Percentiles rank a stretch among this genome's conserved stretches.
Conservation (phyloP, 2,888 invertebrate genomes). For the Ormyrus rosae region DNA sequence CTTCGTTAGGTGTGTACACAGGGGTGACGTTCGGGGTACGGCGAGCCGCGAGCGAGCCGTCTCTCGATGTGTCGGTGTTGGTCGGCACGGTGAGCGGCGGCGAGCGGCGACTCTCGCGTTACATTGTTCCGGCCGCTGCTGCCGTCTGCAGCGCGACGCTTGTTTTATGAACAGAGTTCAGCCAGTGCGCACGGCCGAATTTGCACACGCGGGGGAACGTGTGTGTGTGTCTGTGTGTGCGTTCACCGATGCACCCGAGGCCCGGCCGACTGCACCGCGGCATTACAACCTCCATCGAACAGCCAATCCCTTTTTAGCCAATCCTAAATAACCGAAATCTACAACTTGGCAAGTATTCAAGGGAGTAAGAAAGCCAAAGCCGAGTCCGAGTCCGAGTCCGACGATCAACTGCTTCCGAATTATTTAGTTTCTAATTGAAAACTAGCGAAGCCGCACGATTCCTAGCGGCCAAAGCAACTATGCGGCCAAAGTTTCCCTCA, state of each 20-base stretch:
- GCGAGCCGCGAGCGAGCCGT: background rate
- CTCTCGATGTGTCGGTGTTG: too few species aligned
- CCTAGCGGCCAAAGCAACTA: slow-evolving; percentile 4
- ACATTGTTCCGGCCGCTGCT: background rate
- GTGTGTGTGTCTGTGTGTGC: too few species aligned
- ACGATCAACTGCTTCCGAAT: too few species aligned
- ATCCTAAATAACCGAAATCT: too few species aligned
- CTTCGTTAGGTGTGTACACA: background rate
- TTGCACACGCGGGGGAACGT: background rate
- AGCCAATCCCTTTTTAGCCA: too few species aligned
- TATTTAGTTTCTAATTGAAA: too few species aligned
- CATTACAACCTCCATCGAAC: background rate
- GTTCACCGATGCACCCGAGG: too few species aligned
- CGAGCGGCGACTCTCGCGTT: background rate
- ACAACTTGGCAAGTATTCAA: too few species aligned
- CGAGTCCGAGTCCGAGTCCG: too few species aligned
- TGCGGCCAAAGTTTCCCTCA: background rate
- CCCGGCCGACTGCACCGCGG: background rate
- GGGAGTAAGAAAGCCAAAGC: too few species aligned
- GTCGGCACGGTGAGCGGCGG: background rate
- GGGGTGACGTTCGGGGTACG: background rate
- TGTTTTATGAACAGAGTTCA: background rate
- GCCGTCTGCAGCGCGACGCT: background rate
- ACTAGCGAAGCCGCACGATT: too few species aligned
- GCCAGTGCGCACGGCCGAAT: slow-evolving; percentile 1